phyloP scores from a whole-genome alignment of 2,113 vertebrate genomes.

The Rynchops niger region DNA sequence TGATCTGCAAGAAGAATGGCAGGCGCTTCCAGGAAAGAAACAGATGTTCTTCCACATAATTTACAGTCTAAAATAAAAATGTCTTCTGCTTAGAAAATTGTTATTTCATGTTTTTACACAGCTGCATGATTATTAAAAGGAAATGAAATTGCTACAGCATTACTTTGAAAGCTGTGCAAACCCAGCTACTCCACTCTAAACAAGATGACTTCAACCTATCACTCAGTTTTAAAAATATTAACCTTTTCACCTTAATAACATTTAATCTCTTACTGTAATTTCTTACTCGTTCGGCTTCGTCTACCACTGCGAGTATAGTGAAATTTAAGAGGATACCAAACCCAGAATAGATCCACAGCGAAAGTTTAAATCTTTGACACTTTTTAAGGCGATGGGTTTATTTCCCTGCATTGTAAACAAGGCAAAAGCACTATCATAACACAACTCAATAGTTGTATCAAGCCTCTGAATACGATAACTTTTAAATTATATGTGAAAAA shows the following conservation, averaged over 20 bases:
- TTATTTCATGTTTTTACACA: not conserved
- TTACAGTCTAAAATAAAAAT: not conserved
- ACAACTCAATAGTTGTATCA: not conserved
- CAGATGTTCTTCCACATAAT: not conserved
- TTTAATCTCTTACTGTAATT: not conserved
- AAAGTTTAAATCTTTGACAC: not conserved
- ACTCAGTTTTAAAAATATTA: not conserved
- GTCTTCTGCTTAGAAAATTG: not conserved
- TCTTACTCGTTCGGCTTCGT: not conserved
- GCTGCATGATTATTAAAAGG: not conserved
- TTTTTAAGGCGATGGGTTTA: not conserved
- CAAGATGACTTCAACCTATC: not conserved
- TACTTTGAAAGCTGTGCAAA: not conserved
- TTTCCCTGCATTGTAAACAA: not conserved
- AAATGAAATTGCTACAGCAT: not conserved
- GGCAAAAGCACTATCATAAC: not conserved
- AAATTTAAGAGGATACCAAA: not conserved
- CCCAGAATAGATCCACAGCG: not conserved
- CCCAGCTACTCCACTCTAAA: not conserved
- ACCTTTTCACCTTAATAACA: not conserved
- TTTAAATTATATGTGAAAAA: not conserved
- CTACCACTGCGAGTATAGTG: not conserved
- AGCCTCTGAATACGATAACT: fast-evolving
- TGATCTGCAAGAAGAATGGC: not conserved
- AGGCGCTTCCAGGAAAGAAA: not conserved